Conservation (phyloP, 2,113 vertebrate species). For the Hipposideros armiger region DNA sequence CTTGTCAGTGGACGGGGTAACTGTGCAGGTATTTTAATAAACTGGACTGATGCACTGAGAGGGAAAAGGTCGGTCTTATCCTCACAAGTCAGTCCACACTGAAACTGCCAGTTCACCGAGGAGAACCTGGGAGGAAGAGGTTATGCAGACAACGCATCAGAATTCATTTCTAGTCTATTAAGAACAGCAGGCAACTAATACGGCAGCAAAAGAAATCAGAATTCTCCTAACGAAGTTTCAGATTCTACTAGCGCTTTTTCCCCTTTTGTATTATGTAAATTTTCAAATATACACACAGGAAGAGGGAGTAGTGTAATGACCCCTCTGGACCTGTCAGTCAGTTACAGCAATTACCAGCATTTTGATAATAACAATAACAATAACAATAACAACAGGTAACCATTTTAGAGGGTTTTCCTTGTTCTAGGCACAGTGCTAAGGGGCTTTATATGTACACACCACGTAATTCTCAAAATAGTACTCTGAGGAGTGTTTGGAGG, state of each 20-base stretch:
- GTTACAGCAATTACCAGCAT: background rate
- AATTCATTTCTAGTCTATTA: background rate
- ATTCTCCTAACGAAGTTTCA: background rate
- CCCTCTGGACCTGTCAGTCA: background rate
- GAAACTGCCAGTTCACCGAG: conserved; percentile 88
- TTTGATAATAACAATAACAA: background rate
- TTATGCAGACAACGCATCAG: accelerated
- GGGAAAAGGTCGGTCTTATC: conserved; percentile 87
- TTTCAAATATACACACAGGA: background rate
- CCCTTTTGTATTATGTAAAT: accelerated
- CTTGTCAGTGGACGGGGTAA: conserved; percentile 88
- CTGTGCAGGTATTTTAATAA: conserved; percentile 90
- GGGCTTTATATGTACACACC: background rate
- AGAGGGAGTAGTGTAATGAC: background rate
- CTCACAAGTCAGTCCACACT: conserved; percentile 89
- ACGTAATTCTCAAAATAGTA: background rate
- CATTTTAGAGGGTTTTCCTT: background rate
- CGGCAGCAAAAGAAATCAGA: no score
- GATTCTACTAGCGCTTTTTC: background rate
- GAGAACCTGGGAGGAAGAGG: conserved; percentile 88
- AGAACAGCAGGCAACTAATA: background rate
- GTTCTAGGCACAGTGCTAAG: background rate
- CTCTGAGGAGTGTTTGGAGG: background rate
- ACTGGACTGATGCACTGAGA: conserved; percentile 92
- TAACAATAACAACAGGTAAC: background rate